Conservation (phyloP, 2,797 vertebrate genomes). For the Sparus aurata region DNA sequence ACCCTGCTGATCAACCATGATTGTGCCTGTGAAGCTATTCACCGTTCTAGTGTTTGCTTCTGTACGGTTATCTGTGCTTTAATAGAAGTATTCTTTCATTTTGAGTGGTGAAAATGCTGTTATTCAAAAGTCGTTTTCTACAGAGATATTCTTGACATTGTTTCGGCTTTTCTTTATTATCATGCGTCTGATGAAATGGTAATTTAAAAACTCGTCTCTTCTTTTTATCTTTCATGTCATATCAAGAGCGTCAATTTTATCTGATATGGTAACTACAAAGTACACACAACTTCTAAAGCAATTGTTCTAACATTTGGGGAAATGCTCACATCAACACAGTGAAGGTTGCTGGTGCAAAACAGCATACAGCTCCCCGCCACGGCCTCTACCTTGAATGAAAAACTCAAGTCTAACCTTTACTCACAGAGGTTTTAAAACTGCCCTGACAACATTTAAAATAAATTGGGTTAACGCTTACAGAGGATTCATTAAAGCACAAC, state of each 20-base stretch:
- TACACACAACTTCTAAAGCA: not conserved
- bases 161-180: not conserved
- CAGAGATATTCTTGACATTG: not conserved
- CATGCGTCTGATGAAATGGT: not conserved
- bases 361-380: not conserved
- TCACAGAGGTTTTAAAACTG: too few species aligned
- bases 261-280: not conserved
- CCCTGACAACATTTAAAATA: too few species aligned
- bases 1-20: slow-evolving; percentile 13
- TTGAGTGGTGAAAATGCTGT: not conserved
- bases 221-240: not conserved
- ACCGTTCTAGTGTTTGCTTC: not conserved
- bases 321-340: not conserved
- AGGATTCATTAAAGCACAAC: too few species aligned
- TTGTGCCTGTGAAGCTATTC: not conserved
- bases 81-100: not conserved
- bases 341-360: not conserved
- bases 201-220: not conserved
- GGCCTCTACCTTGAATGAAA: too few species aligned
- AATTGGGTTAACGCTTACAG: too few species aligned
- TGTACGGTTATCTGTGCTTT: not conserved
- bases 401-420: too few species aligned
- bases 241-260: not conserved
- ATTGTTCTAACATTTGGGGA: not conserved
- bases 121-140: not conserved